Evolutionary conservation across 2,888 invertebrate genomes (phyloP).

Genomic region (Metallyticus violacea): DNA sequence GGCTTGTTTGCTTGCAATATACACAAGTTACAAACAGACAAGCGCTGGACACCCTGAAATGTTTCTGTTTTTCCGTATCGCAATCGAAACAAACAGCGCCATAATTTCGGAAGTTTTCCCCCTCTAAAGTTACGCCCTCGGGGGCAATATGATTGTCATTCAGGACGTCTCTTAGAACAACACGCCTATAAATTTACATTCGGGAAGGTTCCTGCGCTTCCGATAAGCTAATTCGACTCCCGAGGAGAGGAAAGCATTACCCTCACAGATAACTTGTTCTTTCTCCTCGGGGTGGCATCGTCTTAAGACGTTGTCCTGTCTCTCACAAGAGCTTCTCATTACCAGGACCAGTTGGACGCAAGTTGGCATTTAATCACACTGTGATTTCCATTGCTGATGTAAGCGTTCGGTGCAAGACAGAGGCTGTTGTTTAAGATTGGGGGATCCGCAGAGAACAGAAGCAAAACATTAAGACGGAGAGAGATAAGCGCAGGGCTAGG

Average conservation of each 20-base stretch:
- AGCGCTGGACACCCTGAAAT: not conserved
- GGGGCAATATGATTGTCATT: not conserved
- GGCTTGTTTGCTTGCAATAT: too few relatives aligned
- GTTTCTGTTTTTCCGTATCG: not conserved
- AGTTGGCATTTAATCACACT: not conserved
- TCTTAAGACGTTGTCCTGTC: not conserved
- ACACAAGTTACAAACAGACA: too few relatives aligned
- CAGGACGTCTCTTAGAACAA: not conserved
- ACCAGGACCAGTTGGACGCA: not conserved
- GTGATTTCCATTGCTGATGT: conserved; percentile 8
- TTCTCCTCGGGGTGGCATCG: not conserved
- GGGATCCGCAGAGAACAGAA: not conserved
- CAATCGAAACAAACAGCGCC: not conserved
- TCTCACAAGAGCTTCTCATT: not conserved
- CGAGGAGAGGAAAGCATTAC: not conserved
- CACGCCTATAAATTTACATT: not conserved
- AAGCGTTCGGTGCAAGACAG: too few relatives aligned
- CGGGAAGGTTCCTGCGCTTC: not conserved
- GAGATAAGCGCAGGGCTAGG: not conserved
- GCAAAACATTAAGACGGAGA: not conserved
- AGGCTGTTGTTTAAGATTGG: not conserved
- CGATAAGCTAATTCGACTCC: not conserved
- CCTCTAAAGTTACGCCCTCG: too few relatives aligned
- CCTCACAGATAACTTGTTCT: not conserved
- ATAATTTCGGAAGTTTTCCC: not conserved